Evolutionary conservation across 92 coral and sea anemone species (phyloP).

Genomic region (Pocillopora meandrina): DNA sequence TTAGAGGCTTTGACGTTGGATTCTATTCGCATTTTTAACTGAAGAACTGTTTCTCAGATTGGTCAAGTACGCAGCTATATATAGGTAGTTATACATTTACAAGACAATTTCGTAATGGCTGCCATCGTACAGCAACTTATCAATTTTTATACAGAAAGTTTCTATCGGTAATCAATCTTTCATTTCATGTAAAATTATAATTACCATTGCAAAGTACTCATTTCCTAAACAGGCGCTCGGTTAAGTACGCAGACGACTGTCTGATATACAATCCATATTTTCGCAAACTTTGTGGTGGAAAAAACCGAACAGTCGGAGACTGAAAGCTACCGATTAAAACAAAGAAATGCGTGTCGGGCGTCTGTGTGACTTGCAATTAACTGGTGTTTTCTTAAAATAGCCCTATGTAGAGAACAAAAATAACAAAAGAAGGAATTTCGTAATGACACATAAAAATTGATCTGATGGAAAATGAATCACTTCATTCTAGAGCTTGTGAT

Average conservation of each 20-base stretch:
- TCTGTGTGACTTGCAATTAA: background rate
- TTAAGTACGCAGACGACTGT: background rate
- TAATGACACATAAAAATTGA: too few relatives aligned
- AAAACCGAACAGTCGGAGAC: too few relatives aligned
- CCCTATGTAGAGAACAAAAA: too few relatives aligned
- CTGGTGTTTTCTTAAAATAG: background rate
- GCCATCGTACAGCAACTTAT: background rate
- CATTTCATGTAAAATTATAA: background rate
- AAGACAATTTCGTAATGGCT: background rate
- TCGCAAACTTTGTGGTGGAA: background rate
- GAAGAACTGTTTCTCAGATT: too few relatives aligned
- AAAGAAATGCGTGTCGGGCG: background rate
- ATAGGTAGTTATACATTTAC: background rate
- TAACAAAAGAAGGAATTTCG: too few relatives aligned
- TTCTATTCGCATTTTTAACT: background rate
- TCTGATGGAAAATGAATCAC: background rate
- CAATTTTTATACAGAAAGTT: background rate
- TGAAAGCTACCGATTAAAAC: too few relatives aligned
- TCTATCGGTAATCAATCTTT: background rate
- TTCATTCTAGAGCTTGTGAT: background rate
- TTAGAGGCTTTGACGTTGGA: background rate
- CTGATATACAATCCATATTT: background rate
- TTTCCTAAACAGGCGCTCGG: background rate
- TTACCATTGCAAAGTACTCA: constrained; percentile 18
- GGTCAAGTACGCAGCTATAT: background rate